phyloP scores from a whole-genome alignment of 2,113 vertebrate genomes.

The Amphiprion ocellaris region DNA sequence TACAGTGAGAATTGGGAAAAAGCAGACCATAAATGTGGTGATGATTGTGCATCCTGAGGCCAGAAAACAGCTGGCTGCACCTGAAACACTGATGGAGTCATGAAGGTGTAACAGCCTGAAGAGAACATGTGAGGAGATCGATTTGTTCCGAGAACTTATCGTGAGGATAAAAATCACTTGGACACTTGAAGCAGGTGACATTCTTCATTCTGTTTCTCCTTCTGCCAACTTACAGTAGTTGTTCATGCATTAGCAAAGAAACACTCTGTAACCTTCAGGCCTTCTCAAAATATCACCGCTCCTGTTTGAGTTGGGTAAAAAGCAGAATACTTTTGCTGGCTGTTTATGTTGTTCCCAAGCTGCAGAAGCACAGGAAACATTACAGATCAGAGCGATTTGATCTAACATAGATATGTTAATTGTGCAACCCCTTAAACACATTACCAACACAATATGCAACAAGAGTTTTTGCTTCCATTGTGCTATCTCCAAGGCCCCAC shows the following conservation, averaged over 20 bases:
- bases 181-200: neutral
- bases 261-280: neutral
- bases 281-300: neutral
- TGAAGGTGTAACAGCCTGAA: conserved; percentile 20
- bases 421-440: conserved; percentile 17
- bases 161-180: neutral
- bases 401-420: conserved; percentile 26
- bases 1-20: conserved; percentile 11
- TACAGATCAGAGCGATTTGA: conserved; percentile 8
- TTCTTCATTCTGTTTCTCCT: neutral
- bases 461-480: conserved; percentile 35
- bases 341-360: neutral
- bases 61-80: conserved; percentile 40
- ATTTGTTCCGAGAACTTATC: conserved; percentile 12
- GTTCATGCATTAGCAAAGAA: neutral
- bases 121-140: conserved; percentile 17
- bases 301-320: neutral
- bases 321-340: neutral
- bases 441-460: conserved; percentile 27
- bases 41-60: conserved; percentile 31
- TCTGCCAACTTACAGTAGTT: neutral
- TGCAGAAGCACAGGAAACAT: neutral
- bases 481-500: conserved; percentile 26
- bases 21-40: conserved; percentile 13
- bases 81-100: conserved; percentile 30